Percentiles rank a stretch among this genome's conserved stretches.
Evolutionary conservation across 2,797 vertebrate species (phyloP).

Genomic region (Bothrops alternatus): DNA sequence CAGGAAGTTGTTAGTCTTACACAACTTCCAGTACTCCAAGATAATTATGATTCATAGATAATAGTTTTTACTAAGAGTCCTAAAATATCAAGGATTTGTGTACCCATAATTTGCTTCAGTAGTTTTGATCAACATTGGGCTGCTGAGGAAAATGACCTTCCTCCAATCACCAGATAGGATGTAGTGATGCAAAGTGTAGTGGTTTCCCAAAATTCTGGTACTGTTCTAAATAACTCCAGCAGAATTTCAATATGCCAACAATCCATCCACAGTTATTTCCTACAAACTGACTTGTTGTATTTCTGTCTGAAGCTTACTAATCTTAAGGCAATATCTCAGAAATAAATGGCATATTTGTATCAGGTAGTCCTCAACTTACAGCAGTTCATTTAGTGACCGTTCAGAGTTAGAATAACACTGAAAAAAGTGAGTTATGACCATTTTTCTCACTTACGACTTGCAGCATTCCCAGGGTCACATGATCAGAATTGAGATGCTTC

Average conservation of each 20-base stretch:
- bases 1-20: not conserved
- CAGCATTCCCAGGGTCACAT: not conserved
- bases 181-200: not conserved
- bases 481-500: not conserved
- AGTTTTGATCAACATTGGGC: not conserved
- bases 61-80: not conserved
- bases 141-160: not conserved
- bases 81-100: not conserved
- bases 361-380: not conserved
- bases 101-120: not conserved
- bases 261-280: not conserved
- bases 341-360: not conserved
- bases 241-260: not conserved
- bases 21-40: not conserved
- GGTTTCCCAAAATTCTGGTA: not conserved
- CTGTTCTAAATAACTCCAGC: not conserved
- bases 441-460: not conserved
- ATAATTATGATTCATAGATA: not conserved
- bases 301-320: not conserved
- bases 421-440: not conserved
- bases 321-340: not conserved
- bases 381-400: not conserved
- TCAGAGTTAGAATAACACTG: not conserved
- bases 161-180: not conserved
- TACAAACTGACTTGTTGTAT: not conserved